phyloP scores from a whole-genome alignment of 2,888 invertebrate species.

The Notodonta dromedarius region DNA sequence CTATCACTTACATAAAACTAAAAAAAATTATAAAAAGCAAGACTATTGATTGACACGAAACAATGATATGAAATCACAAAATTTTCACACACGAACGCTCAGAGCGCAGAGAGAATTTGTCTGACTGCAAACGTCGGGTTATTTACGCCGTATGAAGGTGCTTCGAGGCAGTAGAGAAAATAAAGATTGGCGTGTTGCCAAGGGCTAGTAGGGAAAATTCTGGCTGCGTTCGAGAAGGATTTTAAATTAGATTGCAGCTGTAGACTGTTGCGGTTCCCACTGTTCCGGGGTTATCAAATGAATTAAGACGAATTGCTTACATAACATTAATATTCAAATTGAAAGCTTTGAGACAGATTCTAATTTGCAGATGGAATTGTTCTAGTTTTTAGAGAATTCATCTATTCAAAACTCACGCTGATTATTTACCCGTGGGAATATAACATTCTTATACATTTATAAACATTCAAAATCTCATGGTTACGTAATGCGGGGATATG shows the following conservation, averaged over 20 bases:
- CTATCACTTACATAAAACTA: too few species aligned
- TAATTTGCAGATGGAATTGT: conserved; percentile 10
- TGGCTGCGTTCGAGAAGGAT: conserved; percentile 54
- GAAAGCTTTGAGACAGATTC: conserved; percentile 21
- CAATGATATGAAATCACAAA: conserved; percentile 51
- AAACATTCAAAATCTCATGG: too few species aligned
- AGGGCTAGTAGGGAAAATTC: conserved; percentile 50
- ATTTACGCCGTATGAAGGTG: conserved; percentile 58
- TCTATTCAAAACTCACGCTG: too few species aligned
- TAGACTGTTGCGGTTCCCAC: conserved; percentile 31
- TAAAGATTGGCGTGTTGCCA: conserved; percentile 69
- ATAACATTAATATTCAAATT: conserved; percentile 24
- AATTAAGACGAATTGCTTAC: conserved; percentile 31
- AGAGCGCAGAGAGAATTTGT: conserved; percentile 53
- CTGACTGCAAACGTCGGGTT: conserved; percentile 57
- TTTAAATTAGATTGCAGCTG: conserved; percentile 58
- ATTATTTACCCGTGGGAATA: too few species aligned
- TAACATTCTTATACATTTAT: too few species aligned
- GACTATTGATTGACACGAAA: conserved; percentile 9
- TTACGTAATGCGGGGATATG: too few species aligned
- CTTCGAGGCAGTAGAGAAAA: conserved; percentile 54
- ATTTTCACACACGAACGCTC: conserved; percentile 52
- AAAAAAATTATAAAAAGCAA: too few species aligned
- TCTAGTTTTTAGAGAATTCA: too few species aligned
- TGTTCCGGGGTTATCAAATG: conserved; percentile 34